Conservation (phyloP, 2,113 vertebrate genomes). For the Phalacrocorax brasilianus region DNA sequence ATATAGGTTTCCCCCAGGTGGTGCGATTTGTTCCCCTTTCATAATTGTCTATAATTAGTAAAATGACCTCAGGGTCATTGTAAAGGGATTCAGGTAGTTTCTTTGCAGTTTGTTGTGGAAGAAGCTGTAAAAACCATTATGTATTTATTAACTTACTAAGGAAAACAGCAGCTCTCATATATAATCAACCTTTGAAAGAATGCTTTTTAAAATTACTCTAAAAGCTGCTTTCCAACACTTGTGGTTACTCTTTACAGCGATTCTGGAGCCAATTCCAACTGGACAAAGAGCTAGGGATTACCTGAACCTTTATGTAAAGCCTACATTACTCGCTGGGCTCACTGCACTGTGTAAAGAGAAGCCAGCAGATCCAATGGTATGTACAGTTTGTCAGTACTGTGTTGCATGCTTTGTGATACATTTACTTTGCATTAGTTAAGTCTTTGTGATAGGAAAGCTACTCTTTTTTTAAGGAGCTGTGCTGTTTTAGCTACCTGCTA, state of each 20-base stretch:
- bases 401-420: background rate
- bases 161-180: background rate
- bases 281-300: conserved; percentile 84
- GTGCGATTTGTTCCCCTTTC: background rate
- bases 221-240: background rate
- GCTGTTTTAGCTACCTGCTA: background rate
- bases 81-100: background rate
- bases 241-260: conserved; percentile 70
- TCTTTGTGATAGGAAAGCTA: background rate
- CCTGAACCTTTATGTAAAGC: conserved; percentile 82
- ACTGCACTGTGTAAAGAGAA: conserved; percentile 90
- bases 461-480: background rate
- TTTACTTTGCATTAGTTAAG: background rate
- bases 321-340: conserved; percentile 86
- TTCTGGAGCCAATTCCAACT: conserved; percentile 81
- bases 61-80: background rate
- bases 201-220: background rate
- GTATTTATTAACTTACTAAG: background rate
- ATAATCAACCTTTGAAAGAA: background rate
- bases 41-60: background rate
- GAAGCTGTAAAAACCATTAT: background rate
- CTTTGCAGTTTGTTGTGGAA: background rate
- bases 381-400: background rate
- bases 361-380: conserved; percentile 86
- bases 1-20: background rate